Evolutionary conservation across 2,888 invertebrate species (phyloP).

Genomic region (Mythimna ferrago): DNA sequence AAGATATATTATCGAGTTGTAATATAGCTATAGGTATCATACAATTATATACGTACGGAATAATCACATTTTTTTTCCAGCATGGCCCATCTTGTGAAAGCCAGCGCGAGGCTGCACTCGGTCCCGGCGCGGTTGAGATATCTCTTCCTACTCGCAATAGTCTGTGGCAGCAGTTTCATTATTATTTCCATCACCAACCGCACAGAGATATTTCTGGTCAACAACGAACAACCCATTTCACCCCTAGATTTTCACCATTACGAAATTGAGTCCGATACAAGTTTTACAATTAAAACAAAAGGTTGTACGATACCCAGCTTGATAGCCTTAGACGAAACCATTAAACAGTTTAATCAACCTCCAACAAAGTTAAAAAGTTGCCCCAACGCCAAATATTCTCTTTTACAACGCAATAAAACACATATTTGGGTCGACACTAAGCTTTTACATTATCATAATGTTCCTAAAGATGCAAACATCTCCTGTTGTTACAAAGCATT

Average conservation of each 20-base stretch:
- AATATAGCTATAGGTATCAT: not conserved
- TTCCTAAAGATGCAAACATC: constrained; percentile 82
- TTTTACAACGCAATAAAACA: constrained; percentile 91
- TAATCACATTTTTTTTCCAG: constrained; percentile 72
- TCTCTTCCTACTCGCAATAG: constrained; percentile 77
- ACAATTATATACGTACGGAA: not conserved
- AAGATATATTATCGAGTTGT: not conserved
- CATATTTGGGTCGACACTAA: constrained; percentile 90
- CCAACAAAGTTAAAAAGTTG: constrained; percentile 89
- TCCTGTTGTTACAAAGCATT: constrained; percentile 92
- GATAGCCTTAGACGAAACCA: constrained; percentile 90
- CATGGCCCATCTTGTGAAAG: constrained; percentile 75
- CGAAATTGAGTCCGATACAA: constrained; percentile 69
- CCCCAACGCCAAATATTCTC: constrained; percentile 84
- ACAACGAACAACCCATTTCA: constrained; percentile 69
- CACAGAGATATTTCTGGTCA: constrained; percentile 75
- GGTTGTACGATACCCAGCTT: constrained; percentile 93
- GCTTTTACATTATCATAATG: constrained; percentile 86
- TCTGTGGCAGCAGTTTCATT: constrained; percentile 81
- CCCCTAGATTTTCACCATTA: constrained; percentile 67
- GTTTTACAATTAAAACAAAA: constrained; percentile 91
- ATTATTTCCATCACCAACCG: constrained; percentile 79
- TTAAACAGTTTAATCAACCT: constrained; percentile 88
- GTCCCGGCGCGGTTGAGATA: constrained; percentile 78
- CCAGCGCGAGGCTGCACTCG: constrained; percentile 65